Conservation (phyloP, 2,113 vertebrate genomes). For the Prunella himalayana region DNA sequence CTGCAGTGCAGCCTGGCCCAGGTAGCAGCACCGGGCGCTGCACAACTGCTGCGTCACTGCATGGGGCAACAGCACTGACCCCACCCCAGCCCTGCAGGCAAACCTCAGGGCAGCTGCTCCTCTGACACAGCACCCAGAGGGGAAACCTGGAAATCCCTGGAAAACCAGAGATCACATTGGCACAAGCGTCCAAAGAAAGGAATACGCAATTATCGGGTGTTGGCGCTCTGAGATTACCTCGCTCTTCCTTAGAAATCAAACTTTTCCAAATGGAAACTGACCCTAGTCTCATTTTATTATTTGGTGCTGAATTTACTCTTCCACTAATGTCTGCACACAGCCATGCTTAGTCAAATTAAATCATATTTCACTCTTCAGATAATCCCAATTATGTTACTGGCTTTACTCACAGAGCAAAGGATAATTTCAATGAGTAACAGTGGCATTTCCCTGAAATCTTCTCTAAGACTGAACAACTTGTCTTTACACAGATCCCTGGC, state of each 20-base stretch:
- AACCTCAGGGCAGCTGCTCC: not conserved
- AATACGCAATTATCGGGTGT: accelerated
- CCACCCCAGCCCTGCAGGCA: not conserved
- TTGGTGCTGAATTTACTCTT: not conserved
- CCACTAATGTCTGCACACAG: not conserved
- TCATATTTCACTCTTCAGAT: not conserved
- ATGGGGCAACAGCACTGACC: not conserved
- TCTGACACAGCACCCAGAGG: not conserved
- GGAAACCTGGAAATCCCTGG: not conserved
- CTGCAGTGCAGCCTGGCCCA: not conserved
- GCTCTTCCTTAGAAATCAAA: not conserved
- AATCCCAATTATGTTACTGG: not conserved
- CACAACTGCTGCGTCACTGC: not conserved
- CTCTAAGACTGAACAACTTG: not conserved
- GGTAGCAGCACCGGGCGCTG: not conserved
- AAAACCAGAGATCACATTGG: not conserved
- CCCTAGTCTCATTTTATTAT: not conserved
- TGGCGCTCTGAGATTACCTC: not conserved
- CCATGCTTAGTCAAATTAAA: not conserved
- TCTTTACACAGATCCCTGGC: not conserved
- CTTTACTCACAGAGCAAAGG: not conserved
- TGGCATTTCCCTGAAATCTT: not conserved
- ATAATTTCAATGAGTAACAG: not conserved
- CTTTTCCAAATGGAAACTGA: not conserved
- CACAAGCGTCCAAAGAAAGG: accelerated